These are phyloP conservation scores for Gymnocypris eckloni DNA, from an alignment of 2,797 vertebrate species.

Conservation along the genomic window DNA sequence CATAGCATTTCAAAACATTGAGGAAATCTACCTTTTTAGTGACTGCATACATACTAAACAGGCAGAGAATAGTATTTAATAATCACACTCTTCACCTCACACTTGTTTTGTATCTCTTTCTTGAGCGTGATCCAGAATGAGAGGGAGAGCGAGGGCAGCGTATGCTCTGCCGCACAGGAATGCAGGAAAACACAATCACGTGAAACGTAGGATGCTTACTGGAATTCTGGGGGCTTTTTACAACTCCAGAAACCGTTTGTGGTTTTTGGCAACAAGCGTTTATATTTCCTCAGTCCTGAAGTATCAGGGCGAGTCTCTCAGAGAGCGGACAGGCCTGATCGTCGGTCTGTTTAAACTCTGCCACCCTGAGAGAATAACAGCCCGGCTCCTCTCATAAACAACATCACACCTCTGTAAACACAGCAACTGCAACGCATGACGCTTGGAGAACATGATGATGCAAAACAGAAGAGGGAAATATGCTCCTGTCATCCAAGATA, in stretches of 20 bases:
- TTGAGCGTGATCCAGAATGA: neutral
- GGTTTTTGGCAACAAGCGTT: slow-evolving; percentile 40
- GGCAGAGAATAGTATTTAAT: neutral
- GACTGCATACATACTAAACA: neutral
- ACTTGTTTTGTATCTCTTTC: neutral
- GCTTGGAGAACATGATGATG: slow-evolving; percentile 17
- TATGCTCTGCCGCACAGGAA: slow-evolving; percentile 59
- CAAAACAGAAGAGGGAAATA: slow-evolving; percentile 43
- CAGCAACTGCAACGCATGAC: neutral
- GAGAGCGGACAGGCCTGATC: neutral
- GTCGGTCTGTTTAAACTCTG: slow-evolving; percentile 48
- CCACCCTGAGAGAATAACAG: slow-evolving; percentile 45
- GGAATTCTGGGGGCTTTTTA: slow-evolving; percentile 57
- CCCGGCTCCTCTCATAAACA: slow-evolving; percentile 46
- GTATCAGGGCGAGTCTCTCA: slow-evolving; percentile 7
- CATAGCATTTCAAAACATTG: neutral
- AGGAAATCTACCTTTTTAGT: neutral
- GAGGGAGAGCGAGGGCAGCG: slow-evolving; percentile 13
- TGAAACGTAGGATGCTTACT: slow-evolving; percentile 60
- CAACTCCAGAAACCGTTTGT: slow-evolving; percentile 50
- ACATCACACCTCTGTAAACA: slow-evolving; percentile 55
- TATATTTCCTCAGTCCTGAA: slow-evolving; percentile 38
- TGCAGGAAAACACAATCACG: slow-evolving; percentile 67
- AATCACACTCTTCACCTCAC: neutral
- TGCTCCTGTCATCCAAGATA: slow-evolving; percentile 25